Base-by-base conservation (phyloP, 1,140 invertebrate species). In the Tetramorium simillimum region DNA sequence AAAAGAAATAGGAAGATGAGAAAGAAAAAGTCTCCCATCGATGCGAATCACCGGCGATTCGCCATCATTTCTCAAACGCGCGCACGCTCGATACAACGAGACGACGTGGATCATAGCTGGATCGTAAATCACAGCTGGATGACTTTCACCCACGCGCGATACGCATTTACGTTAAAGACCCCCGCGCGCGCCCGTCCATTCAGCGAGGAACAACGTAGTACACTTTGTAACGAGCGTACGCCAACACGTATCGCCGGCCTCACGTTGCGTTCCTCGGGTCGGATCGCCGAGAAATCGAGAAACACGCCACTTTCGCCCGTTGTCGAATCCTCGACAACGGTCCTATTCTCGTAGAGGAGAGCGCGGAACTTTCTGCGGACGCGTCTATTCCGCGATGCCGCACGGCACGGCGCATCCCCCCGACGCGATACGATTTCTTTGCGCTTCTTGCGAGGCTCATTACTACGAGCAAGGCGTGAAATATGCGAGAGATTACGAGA, bases 381-480 rank as follows among this genome's bases (percentile, higher is more conserved):
- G n/a, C 51, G 16, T 18, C 24, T 40, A 16, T 14, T 21, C 24
- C 46, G 24, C 58, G 76, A 51, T 37, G 16, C 16, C 40, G 16
- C n/a, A n/a, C n/a, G n/a, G n/a, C n/a, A n/a, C n/a, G n/a, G n/a
- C n/a, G n/a, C 49, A 18, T 58, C 43, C n/a, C 33, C 14, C 21
- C 67, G 46, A 14, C 40, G 24, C 16, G n/a, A 77, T 85, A 72
- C n/a, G 43, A 69, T 87, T 86, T 84, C 58, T 86, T 90, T 81
- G 73, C 73, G 77, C 21, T 67, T 21, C 63, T 43, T 21, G 69
- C 86, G 73, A 82, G 80, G 46, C 49, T 70, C 67, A 84, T 91
- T 90, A 92, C 90, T 87, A 40, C 60, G 72, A 65, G 85, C 89
- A 80, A 82, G 86, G 70, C 77, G 90, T 90, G 84, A 72, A 90